Conservation (phyloP, 2,888 invertebrate genomes). For the Eristalis pertinax region DNA sequence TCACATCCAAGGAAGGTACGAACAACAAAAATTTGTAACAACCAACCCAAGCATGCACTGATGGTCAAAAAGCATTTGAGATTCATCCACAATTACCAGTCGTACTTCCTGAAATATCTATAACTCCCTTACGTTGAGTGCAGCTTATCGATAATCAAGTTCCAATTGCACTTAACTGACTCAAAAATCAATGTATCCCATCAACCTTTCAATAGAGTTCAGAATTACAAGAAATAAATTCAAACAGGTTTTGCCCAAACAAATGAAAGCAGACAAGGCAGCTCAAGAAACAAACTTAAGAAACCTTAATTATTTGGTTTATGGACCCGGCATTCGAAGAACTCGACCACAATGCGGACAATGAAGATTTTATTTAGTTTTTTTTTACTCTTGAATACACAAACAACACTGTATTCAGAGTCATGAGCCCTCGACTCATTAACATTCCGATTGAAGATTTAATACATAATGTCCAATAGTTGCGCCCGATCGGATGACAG, state of each 20-base stretch:
- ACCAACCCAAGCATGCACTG: no score
- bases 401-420: conserved; percentile 14
- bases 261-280: background rate
- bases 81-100: background rate
- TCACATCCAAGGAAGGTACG: no score
- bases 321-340: conserved; percentile 10
- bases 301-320: conserved; percentile 9
- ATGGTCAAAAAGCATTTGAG: background rate
- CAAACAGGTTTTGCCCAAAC: conserved; percentile 6
- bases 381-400: background rate
- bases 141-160: background rate
- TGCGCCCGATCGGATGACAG: background rate
- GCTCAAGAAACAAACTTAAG: background rate
- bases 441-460: conserved; percentile 32
- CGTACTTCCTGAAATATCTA: background rate
- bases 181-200: background rate
- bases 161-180: background rate
- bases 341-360: conserved; percentile 5
- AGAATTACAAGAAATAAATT: background rate
- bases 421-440: conserved; percentile 24
- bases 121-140: background rate
- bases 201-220: background rate
- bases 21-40: no score
- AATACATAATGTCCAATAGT: background rate
- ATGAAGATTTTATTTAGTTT: conserved; percentile 3